Percentiles rank a stretch among this genome's conserved stretches.
Conservation (phyloP, 2,888 invertebrate species). For the Gisinianus flammeolus region DNA sequence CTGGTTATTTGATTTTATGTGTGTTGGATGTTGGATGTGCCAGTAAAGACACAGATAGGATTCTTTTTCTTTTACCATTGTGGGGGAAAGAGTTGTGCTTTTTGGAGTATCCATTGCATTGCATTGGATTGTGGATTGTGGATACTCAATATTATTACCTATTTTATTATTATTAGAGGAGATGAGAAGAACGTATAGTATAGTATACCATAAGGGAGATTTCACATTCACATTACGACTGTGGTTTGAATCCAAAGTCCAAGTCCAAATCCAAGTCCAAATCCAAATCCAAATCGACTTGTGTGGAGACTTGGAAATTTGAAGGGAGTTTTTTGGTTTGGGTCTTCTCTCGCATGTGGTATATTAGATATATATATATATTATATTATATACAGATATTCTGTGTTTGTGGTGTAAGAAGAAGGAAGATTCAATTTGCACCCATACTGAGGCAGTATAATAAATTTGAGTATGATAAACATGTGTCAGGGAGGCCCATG, state of each 20-base stretch:
- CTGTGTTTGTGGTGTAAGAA: too few species aligned
- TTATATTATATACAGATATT: neutral
- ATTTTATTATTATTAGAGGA: neutral
- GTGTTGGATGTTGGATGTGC: neutral
- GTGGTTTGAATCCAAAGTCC: too few species aligned
- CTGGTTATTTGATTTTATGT: conserved; percentile 39
- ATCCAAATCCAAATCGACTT: too few species aligned
- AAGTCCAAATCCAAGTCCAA: too few species aligned
- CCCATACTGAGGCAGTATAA: conserved; percentile 31
- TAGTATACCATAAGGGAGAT: too few species aligned
- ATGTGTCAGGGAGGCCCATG: conserved; percentile 43
- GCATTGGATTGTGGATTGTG: neutral
- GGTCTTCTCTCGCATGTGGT: neutral
- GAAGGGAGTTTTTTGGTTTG: neutral
- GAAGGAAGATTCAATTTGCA: conserved; percentile 33
- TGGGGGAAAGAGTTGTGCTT: too few species aligned
- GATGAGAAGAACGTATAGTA: too few species aligned
- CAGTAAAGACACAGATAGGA: neutral
- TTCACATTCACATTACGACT: too few species aligned
- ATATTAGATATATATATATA: neutral
- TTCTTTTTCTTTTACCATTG: neutral
- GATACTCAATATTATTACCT: neutral
- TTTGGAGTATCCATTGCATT: neutral
- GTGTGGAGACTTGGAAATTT: neutral
- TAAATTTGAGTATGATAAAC: conserved; percentile 49